Base-by-base conservation (phyloP, 2,113 vertebrate genomes). In the Neogobius melanostomus region DNA sequence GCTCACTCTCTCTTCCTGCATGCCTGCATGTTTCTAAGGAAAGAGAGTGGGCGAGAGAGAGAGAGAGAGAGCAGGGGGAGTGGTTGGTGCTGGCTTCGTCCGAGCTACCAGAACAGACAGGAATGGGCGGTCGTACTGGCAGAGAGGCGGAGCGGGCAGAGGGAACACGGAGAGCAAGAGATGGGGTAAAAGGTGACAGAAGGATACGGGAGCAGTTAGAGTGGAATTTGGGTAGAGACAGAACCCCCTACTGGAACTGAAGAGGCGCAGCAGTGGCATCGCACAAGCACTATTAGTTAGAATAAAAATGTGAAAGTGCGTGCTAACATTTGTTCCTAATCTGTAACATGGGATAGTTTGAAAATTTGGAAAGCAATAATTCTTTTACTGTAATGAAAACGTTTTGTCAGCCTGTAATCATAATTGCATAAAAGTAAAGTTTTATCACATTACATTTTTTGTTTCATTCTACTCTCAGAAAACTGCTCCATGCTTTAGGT, bases 201-300 rank as follows among this genome's bases (percentile, higher is more conserved):
- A 86, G 79, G 77, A 86, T 68, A 91, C 82, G 67, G 28, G 53
- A 57, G 67, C 16, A 17, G 16, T 56, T 28, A 56, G 44, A 77
- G 81, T 64, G 60, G 15, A 68, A 81, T 74, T 78, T 81, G 76
- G 68, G 81, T 78, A 85, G 49, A 80, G 79, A 88, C 85, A 88
- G 89, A 87, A 92, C 93, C 93, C 93, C 92, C 93, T 93, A 82
- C 94, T 93, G 93, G 93, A 85, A 85, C 57, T 46, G 47, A 60
- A 45, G 43, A 53, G 75, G 42, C 7, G 64, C 71, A 77, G 81
- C 85, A 88, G 45, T 71, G 82, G 79, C 71, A 86, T 12, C 16
- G 66, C 57, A 64, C 59, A 36, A 47, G 12, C 49, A 50, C 11
- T 15, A 36, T 36, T 36, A 4, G 28, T 36, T 36, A 36, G 3